Evolutionary conservation across 2,113 vertebrate genomes (phyloP).

Genomic region (Scalopus aquaticus): DNA sequence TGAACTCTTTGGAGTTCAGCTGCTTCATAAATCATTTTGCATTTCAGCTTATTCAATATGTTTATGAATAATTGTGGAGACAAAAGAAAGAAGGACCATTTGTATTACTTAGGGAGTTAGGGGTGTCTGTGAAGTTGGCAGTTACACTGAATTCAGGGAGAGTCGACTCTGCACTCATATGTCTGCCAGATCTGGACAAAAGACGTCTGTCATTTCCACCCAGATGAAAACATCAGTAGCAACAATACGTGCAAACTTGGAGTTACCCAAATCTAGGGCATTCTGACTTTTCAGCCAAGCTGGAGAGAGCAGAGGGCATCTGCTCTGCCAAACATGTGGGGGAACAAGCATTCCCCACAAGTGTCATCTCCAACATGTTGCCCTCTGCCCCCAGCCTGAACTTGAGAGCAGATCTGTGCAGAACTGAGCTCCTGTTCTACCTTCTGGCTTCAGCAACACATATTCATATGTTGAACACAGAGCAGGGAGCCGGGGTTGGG

Average conservation of each 20-base stretch:
- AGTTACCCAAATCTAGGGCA: constrained; percentile 35
- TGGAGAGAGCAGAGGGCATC: constrained; percentile 24
- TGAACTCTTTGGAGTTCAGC: constrained; percentile 18
- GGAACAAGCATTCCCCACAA: neutral
- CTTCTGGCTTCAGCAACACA: neutral
- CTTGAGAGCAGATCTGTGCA: neutral
- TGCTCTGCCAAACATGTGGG: constrained; percentile 56
- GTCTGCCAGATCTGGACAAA: constrained; percentile 69
- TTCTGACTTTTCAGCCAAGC: constrained; percentile 43
- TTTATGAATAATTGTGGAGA: constrained; percentile 54
- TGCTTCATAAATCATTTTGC: constrained; percentile 62
- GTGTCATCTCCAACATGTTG: constrained; percentile 50
- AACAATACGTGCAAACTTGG: neutral
- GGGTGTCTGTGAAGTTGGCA: neutral
- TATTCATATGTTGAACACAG: neutral
- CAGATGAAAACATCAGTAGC: constrained; percentile 48
- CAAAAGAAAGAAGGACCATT: constrained; percentile 52
- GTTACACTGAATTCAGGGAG: neutral
- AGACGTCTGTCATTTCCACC: constrained; percentile 56
- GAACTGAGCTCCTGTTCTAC: neutral
- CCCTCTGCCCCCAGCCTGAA: constrained; percentile 60
- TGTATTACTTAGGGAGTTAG: constrained; percentile 25
- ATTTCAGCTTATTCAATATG: constrained; percentile 49
- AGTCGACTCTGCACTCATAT: neutral
- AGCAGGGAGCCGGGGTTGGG: neutral